Conservation (phyloP, 2,797 vertebrate species). For the Manis javanica region DNA sequence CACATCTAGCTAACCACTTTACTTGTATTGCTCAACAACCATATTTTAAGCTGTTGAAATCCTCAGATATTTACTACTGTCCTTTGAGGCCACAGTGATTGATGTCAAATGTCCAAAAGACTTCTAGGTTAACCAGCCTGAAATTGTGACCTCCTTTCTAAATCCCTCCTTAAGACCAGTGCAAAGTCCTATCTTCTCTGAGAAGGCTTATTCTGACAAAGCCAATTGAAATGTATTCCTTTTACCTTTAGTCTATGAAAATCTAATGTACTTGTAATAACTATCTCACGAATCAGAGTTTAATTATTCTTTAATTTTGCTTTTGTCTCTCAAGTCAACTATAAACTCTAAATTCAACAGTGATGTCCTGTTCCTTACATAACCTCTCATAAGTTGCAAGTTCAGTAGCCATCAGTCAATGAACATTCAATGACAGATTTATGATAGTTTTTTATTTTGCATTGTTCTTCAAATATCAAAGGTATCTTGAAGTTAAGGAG, state of each 20-base stretch:
- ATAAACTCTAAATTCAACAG: background rate
- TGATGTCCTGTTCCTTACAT: background rate
- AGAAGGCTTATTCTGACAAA: background rate
- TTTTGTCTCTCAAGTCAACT: background rate
- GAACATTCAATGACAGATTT: background rate
- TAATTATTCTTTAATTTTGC: background rate
- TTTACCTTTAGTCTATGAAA: background rate
- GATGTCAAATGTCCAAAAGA: background rate
- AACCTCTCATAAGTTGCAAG: background rate
- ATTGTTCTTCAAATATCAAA: background rate
- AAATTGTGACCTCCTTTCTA: background rate
- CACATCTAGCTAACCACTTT: conserved; percentile 29
- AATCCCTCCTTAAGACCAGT: background rate
- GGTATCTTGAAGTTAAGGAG: background rate
- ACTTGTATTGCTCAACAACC: background rate
- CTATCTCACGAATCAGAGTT: background rate
- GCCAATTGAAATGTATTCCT: background rate
- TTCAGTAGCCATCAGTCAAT: background rate
- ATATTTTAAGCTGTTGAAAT: conserved; percentile 30
- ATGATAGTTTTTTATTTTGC: background rate
- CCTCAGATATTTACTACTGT: background rate
- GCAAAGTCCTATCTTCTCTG: background rate
- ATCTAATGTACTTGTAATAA: background rate
- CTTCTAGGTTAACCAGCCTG: background rate
- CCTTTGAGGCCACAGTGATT: background rate